Evolutionary conservation across 1,140 invertebrate species (phyloP).

Genomic region (Eurosta solidaginis): DNA sequence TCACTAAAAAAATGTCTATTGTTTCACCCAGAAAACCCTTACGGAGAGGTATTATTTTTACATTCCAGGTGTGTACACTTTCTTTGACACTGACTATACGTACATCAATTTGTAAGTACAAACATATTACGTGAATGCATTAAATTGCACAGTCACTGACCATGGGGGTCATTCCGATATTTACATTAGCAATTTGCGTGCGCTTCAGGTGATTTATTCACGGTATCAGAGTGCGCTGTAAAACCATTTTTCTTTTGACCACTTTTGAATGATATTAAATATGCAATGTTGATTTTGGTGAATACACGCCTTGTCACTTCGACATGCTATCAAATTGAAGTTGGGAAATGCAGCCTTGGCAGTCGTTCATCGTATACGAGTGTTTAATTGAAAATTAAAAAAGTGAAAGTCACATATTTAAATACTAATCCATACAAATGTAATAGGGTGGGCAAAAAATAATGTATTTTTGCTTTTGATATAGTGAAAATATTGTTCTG

Average conservation of each 20-base stretch:
- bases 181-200: constrained; percentile 15
- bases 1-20: too few species aligned
- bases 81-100: too few species aligned
- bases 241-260: constrained; percentile 10
- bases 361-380: neutral
- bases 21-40: too few species aligned
- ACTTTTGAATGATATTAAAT: neutral
- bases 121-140: neutral
- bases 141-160: constrained; percentile 2
- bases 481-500: too few species aligned
- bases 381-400: neutral
- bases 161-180: neutral
- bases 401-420: neutral
- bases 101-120: neutral
- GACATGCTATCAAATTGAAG: neutral
- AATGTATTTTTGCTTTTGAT: too few species aligned
- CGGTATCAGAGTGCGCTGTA: neutral
- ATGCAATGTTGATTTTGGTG: constrained; percentile 10
- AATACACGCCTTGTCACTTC: constrained; percentile 19
- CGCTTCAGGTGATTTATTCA: neutral
- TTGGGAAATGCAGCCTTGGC: neutral
- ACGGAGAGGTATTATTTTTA: too few species aligned
- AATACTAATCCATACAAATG: too few species aligned
- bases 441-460: too few species aligned
- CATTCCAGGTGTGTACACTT: too few species aligned